Conservation (phyloP, 2,113 vertebrate genomes). For the Rhodinocichla rosea region DNA sequence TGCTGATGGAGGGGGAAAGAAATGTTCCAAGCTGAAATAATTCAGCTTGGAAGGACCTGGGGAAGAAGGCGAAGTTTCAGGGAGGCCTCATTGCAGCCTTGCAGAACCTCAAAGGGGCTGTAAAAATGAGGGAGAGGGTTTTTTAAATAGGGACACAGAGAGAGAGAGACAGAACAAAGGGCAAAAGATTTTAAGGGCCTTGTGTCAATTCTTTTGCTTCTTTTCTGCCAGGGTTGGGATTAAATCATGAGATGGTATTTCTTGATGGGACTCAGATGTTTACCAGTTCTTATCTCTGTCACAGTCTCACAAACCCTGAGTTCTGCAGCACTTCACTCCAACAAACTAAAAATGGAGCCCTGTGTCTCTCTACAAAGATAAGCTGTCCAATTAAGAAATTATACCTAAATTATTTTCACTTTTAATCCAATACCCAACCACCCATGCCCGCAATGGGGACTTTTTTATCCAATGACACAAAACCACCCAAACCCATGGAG, state of each 20-base stretch:
- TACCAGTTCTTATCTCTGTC: not conserved
- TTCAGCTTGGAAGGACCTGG: not conserved
- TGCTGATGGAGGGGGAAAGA: not conserved
- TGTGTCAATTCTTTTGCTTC: not conserved
- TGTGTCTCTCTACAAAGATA: too few species aligned
- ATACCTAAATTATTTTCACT: too few species aligned
- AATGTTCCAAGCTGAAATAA: not conserved
- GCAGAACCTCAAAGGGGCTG: not conserved
- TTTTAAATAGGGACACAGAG: not conserved
- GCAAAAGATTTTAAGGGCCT: not conserved
- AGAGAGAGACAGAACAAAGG: not conserved
- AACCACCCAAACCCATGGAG: too few species aligned
- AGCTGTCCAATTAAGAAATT: too few species aligned
- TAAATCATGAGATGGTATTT: not conserved
- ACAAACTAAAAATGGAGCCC: too few species aligned
- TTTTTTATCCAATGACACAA: too few species aligned
- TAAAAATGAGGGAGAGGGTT: not conserved
- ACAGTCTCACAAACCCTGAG: too few species aligned
- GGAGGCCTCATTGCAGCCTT: not conserved
- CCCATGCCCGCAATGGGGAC: too few species aligned
- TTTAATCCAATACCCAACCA: too few species aligned
- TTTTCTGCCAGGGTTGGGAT: not conserved
- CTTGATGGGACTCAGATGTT: not conserved
- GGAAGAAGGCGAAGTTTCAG: not conserved
- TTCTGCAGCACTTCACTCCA: too few species aligned